Base-by-base conservation (phyloP, 2,888 invertebrate species). In the Strigamia maritima region DNA sequence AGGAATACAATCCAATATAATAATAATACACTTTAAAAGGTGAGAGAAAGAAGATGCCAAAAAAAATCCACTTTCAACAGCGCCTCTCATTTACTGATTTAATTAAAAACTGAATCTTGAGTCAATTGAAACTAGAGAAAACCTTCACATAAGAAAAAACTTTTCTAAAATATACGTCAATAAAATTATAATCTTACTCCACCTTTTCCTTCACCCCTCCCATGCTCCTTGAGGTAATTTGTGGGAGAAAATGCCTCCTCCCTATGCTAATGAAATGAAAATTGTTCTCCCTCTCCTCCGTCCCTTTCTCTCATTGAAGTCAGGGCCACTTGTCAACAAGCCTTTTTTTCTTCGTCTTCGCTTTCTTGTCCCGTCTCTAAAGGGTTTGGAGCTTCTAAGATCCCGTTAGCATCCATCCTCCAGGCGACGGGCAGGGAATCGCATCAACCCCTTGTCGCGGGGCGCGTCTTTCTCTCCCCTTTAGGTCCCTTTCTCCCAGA, bases 81-180 rank as follows among this genome's bases (percentile, higher is more conserved):
- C 22, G 24, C 60, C 60, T 65, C 60, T 65, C 60, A 65, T 65
- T 65, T 65, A 65, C 60, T 65, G 14, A 65, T 65, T 65, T 19
- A 65, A 65, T 65, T 65, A 65, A 65, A 65, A 65, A 65, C 19
- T 65, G 6, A 65, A 65, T 16, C 22, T 19, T n/a, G 60, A 65
- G 22, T 65, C 60, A 65, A 65, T 65, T 65, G 60, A 65, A 65
- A 65, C 14, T n/a, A 12, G 60, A 65, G 60, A 65, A 22, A 65
- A 44, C 22, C 60, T 65, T n/a, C 14, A 19, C 60, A 4, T 65
- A 12, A 22, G 22, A 22, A 22, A 4, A 65, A 60, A 65, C 22
- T 65, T 65, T 65, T 65, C 60, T 65, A 65, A 65, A 65, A 65
- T 65, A 65, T 65, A 65, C 60, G n/a, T 65, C 60, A 65, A 65